Base-by-base conservation (phyloP, 2,113 vertebrate genomes). In the Petrocephalus microphthalmus region DNA sequence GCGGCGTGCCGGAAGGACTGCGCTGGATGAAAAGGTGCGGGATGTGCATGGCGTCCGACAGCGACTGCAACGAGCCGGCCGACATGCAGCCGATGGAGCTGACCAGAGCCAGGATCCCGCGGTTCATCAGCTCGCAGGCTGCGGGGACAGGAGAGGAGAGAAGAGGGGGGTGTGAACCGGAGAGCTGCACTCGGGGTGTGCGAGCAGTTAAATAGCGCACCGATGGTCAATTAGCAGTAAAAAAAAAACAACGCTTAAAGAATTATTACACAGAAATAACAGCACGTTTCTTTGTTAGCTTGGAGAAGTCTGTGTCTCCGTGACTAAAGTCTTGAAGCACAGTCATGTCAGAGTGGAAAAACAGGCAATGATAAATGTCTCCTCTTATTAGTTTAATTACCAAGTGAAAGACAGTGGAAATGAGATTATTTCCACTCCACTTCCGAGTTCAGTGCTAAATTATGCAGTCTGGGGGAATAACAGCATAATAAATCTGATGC, bases 121-220 rank as follows among this genome's bases (percentile, higher is more conserved):
- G 97, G 94, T 99, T 99, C 98, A 99, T 99, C 91, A 99, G 96
- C 93, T 99, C 98, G 88, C 98, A 99, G 53, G 98, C 98, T 99
- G 93, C 0, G 95, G 56, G 8, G 45, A 19, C 89, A 53, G 86
- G 54, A 89, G 49, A 89, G n/a, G 82, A 60, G 37, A 45, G 25
- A 51, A 49, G 53, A 56, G 56, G 20, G 47, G 33, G 33, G 0
- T 19, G 11, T 37, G 33, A 51, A 25, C 84, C 45, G 22, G 20
- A 2, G 22, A 37, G 22, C 29, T 25, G 15, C 71, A 6, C 71
- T 42, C 2, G 71, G 15, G 33, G 33, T 37, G 37, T 78, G 33
- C 71, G 1, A 19, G 33, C 33, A 78, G 5, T 11, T 78, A 19
- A 78, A 42, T 42, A 78, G 33, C 37, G 33, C 71, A 42, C 17